Base-by-base conservation (phyloP, 2,797 vertebrate species). In the Sebastes kiyomatsui region DNA sequence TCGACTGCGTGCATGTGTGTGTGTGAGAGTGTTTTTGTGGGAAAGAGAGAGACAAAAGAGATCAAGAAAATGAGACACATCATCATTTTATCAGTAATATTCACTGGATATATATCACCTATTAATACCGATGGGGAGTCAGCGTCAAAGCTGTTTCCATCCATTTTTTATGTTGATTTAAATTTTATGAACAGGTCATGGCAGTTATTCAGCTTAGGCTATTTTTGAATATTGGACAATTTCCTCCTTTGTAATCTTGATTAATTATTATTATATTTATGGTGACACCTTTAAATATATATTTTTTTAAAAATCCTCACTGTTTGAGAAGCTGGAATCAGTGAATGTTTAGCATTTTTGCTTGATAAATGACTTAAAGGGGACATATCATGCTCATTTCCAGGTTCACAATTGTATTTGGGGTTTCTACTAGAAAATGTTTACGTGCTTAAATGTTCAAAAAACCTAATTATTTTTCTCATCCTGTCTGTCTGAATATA, bases 81-180 rank as follows among this genome's bases (percentile, higher is more conserved):
- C 12, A 27, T 77, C 5, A 59, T 52, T 56, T 65, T 14, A 61
- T 72, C 7, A 33, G 42, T 59, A 66, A 20, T 69, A 38, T 70
- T 75, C 14, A 54, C 22, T 20, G 20, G 28, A 54, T 38, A 46
- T 56, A 25, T 54, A 64, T 75, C 32, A 55, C 1, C 55, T 66
- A 35, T 65, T 64, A 83, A 71, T 30, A 42, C 14, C 23, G 13
- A 72, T 59, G 27, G 22, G 20, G 30, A 81, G 14, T 38, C 52
- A 49, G 30, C 3, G 1, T 52, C 38, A 33, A 25, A 52, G 60
- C 70, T 14, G 66, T 62, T 16, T 33, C 16, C 20, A 54, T 81
- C n/a, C 60, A 75, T 82, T 66, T 75, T 85, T 83, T 80, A 90
- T 79, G 42, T 7, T 46, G 27, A 79, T 66, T 68, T 65, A 74